These are phyloP conservation scores for Cetoscarus ocellatus DNA, from an alignment of 2,797 vertebrate genomes.

Conservation along the genomic window DNA sequence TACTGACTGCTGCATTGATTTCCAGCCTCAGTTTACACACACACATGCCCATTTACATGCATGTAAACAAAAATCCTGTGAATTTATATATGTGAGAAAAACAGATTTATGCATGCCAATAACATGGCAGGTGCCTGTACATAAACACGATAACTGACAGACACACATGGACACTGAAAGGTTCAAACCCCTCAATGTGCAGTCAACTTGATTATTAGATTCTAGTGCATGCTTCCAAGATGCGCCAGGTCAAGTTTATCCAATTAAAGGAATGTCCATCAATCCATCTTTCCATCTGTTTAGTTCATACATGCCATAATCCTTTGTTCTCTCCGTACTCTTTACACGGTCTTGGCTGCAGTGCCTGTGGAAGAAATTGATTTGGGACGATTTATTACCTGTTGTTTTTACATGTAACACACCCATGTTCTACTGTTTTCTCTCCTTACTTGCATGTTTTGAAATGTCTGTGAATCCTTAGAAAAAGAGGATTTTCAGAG, in stretches of 20 bases:
- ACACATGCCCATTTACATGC: background rate
- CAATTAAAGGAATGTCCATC: conserved; percentile 32
- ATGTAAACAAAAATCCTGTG: conserved; percentile 7
- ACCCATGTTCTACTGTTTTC: conserved; percentile 23
- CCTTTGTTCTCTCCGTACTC: conserved; percentile 47
- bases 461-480: conserved; percentile 15
- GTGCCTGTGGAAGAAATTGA: conserved; percentile 44
- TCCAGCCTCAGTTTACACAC: conserved; percentile 12
- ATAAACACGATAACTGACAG: background rate
- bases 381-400: conserved; percentile 65
- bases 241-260: conserved; percentile 35
- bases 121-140: background rate
- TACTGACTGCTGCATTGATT: conserved; percentile 50
- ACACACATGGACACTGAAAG: background rate
- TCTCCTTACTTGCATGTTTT: background rate
- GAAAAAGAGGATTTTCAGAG: background rate
- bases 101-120: background rate
- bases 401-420: conserved; percentile 47
- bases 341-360: conserved; percentile 26
- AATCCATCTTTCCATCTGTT: conserved; percentile 42
- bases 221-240: conserved; percentile 20
- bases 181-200: conserved; percentile 7
- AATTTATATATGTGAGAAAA: conserved; percentile 16
- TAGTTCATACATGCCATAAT: conserved; percentile 7
- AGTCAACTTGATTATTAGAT: conserved; percentile 44